Evolutionary conservation across 2,888 invertebrate species (phyloP).

Genomic region (Glyphotaelius pellucidus): DNA sequence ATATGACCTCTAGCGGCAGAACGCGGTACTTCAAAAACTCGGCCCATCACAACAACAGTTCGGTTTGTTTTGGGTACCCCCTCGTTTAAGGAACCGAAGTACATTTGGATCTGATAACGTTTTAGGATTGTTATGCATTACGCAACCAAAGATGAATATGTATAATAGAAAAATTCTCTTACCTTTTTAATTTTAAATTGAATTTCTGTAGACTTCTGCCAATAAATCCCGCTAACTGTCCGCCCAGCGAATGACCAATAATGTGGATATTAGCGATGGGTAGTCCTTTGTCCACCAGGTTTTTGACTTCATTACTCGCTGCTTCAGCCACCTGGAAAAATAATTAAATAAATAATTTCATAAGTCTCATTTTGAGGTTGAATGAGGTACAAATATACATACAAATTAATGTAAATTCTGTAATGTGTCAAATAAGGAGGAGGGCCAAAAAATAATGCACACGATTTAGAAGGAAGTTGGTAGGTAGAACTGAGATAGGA

Average conservation of each 20-base stretch:
- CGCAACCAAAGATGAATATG: neutral
- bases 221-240: slow-evolving; percentile 76
- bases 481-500: too few species aligned
- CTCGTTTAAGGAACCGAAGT: too few species aligned
- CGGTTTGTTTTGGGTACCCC: too few species aligned
- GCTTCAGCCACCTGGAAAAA: slow-evolving; percentile 72
- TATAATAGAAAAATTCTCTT: neutral
- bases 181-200: slow-evolving; percentile 56
- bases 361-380: neutral
- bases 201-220: slow-evolving; percentile 70
- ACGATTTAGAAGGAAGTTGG: too few species aligned
- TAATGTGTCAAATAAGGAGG: too few species aligned
- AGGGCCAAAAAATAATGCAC: too few species aligned
- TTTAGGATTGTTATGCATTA: neutral
- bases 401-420: too few species aligned
- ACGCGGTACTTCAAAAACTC: too few species aligned
- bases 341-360: neutral
- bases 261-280: slow-evolving; percentile 73
- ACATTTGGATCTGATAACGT: too few species aligned
- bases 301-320: slow-evolving; percentile 68
- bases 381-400: neutral
- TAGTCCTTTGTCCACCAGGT: slow-evolving; percentile 70
- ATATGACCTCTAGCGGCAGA: too few species aligned
- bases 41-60: too few species aligned
- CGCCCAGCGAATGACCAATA: slow-evolving; percentile 76